Percentiles rank a stretch among this genome's conserved stretches.
phyloP scores from a whole-genome alignment of 2,113 vertebrate species.

The Quiscalus mexicanus region DNA sequence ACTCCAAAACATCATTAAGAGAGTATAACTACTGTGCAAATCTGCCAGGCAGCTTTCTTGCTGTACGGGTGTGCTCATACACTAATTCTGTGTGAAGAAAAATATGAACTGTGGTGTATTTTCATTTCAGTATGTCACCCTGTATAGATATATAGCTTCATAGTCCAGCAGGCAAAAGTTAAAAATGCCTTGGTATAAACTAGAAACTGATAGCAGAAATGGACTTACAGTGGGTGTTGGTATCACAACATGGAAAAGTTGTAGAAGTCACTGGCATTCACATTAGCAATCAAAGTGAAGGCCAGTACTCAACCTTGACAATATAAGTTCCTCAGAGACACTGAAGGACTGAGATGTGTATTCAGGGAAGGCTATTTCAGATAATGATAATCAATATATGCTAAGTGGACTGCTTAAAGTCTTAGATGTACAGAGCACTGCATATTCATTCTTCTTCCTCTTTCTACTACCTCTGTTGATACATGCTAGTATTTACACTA shows the following conservation, averaged over 20 bases:
- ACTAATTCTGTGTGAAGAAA: neutral
- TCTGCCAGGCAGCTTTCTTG: neutral
- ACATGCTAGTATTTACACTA: neutral
- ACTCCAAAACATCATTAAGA: neutral
- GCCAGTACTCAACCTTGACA: neutral
- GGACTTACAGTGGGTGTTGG: neutral
- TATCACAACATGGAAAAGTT: neutral
- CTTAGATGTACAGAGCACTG: neutral
- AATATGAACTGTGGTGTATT: neutral
- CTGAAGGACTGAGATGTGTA: neutral
- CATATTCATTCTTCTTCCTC: neutral
- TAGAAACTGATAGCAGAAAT: neutral
- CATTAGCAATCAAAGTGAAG: neutral
- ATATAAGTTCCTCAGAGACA: neutral
- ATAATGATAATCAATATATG: neutral
- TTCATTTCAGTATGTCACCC: neutral
- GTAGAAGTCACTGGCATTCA: neutral
- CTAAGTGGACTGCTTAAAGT: neutral
- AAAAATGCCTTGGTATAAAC: neutral
- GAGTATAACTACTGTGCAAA: neutral
- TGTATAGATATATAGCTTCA: neutral
- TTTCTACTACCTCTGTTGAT: neutral
- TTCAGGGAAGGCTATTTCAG: neutral
- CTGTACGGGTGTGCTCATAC: neutral
- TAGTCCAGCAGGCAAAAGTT: neutral